Base-by-base conservation (phyloP, 2,113 vertebrate genomes). In the Bombycilla garrulus region DNA sequence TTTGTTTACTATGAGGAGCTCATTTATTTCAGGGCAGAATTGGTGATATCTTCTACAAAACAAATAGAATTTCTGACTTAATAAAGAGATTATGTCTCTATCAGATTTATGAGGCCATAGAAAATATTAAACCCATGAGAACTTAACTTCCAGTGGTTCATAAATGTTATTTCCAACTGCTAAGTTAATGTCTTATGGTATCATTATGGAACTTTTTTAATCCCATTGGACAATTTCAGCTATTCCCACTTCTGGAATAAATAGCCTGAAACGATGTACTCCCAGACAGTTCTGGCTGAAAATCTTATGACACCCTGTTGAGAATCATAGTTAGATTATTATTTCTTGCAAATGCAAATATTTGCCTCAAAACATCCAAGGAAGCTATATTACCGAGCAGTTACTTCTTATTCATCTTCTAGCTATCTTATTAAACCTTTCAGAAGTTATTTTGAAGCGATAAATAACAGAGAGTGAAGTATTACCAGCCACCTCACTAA, bases 141-240 rank as follows among this genome's bases (percentile, higher is more conserved):
- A 97, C 57, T 91, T 88, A 96, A 95, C 79, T 96, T 97, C 87
- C 82, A 97, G 83, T 96, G 78, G 85, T 85, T 97, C 92, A 66
- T 96, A 97, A 97, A 83, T 91, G 94, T 81, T 97, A 90, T 85
- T 97, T 97, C 97, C 97, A 93, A 94, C 97, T 94, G 97, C 91
- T 97, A 97, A 98, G 95, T 96, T 98, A 98, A 98, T 98, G 96
- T 95, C 97, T 98, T 98, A 97, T 93, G 70, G 79, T 94, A 96
- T 93, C 90, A 97, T 97, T 98, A 97, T 92, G 79, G 45, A 97
- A 97, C 83, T 96, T 97, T 97, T 97, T 94, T 83, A 97, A 67
- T 98, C 83, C 86, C 81, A 92, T 77, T 97, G 92, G 94, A 96
- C 87, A 97, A 94, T 95, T 97, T 97, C 88, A 93, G 97, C 90